Conservation (phyloP, 2,888 invertebrate species). For the Cantharis nigra region DNA sequence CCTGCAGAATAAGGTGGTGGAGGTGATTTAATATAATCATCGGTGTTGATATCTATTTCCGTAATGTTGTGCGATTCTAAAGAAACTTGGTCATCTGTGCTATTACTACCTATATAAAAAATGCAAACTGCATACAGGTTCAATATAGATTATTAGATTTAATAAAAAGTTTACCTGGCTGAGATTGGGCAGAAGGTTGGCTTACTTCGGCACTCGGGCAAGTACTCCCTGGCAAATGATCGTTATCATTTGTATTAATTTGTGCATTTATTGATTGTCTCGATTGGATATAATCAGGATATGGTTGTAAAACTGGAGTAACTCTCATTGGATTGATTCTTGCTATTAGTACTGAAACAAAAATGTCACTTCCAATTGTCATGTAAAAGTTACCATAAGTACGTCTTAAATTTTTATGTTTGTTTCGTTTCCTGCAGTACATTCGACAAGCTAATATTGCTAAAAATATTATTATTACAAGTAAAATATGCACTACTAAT, state of each 20-base stretch:
- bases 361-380: background rate
- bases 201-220: constrained; percentile 8
- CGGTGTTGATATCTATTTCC: constrained; percentile 9
- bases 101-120: background rate
- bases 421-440: constrained; percentile 20
- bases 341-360: constrained; percentile 9
- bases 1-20: constrained; percentile 25
- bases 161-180: background rate
- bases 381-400: constrained; percentile 5
- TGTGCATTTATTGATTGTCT: constrained; percentile 11
- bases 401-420: constrained; percentile 8
- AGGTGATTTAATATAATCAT: constrained; percentile 17
- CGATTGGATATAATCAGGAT: background rate
- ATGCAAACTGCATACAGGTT: background rate
- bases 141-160: background rate
- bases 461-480: constrained; percentile 14
- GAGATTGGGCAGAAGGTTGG: background rate
- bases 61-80: constrained; percentile 18
- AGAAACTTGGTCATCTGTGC: constrained; percentile 20
- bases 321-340: constrained; percentile 16
- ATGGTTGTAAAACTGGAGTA: constrained; percentile 10
- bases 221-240: constrained; percentile 11
- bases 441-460: constrained; percentile 13
- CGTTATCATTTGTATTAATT: background rate
- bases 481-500: constrained; percentile 13